Evolutionary conservation across 2,797 vertebrate genomes (phyloP), one percentile per base, ranked within the genome.

Genomic region (Rhinogobio ventralis): DNA sequence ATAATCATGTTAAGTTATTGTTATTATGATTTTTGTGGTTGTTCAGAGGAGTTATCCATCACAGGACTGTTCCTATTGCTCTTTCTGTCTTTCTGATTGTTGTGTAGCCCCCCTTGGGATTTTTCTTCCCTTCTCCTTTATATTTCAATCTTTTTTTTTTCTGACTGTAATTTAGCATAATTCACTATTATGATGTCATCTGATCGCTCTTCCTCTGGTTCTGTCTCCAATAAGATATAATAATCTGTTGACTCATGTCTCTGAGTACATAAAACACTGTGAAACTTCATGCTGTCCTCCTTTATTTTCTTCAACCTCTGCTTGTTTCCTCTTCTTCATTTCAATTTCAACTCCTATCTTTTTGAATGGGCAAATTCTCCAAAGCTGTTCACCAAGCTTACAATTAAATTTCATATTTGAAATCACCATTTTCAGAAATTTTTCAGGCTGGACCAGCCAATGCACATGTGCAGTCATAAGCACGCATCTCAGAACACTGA

Each of bases 201-300:
- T 90, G 71, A 92, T 89, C 88, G 87, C 62, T 92, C 89, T 91
- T 66, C 79, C 92, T 90, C 77, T 89, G 87, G 89, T 89, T 92
- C 87, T 92, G 83, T 78, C 83, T 92, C 87, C 88, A 91, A 90
- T 92, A 88, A 85, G 79, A 92, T 90, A 77, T 91, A 87, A 92
- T 90, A 90, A 90, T 93, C 76, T 90, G 85, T 69, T 91, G 71
- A 83, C 79, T 89, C 89, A 90, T 85, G 90, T 93, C 90, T 89
- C 91, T 93, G 91, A 92, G 92, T 90, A 92, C 91, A 95, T 94
- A 93, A 95, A 94, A 93, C 86, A 88, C 90, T 89, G 93, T 82
- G 74, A 89, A 93, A 93, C 85, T 88, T 77, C 81, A 79, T 85
- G 39, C 82, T 85, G 90, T 85, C 80, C 87, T 79, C 81, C 79